Base-by-base conservation (phyloP, 2,797 vertebrate genomes). In the Parambassis ranga region DNA sequence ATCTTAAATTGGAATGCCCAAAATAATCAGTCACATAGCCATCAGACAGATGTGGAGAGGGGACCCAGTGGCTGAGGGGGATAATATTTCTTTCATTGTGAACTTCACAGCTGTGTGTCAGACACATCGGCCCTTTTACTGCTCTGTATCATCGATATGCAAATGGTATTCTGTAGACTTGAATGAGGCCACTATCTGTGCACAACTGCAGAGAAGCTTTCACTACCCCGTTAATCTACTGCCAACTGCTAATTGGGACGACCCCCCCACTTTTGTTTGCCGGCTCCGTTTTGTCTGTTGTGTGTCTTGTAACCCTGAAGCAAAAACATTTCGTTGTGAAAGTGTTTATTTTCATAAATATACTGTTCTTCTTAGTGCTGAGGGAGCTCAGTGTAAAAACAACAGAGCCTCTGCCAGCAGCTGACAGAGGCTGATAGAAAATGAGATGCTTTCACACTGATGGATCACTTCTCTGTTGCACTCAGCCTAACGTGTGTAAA, bases 61-160 rank as follows among this genome's bases (percentile, higher is more conserved):
- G 61, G 70, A 61, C 75, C 76, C 69, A 33, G 76, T 75, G 80
- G 71, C 66, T 52, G 63, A 26, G 53, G 57, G 60, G 71, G 77
- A 90, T 90, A 92, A 90, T 89, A 89, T 92, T 88, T 89, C 89
- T 90, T 92, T 93, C 84, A 91, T 87, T 63, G 35, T 11, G 66
- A 26, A 62, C 42, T 63, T 77, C 89, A 82, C 92, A 94, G 92
- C 91, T 94, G 93, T 89, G 89, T 37, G 65, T 74, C 70, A 33
- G 31, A 92, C 84, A 91, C 87, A 87, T 85, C 48, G 38, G 6
- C 56, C 57, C 83, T 83, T 85, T 90, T 80, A 91, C 75, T 47
- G 31, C 60, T 63, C 65, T 23, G 10, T 52, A 74, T 71, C 75
- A 66, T 74, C 62, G 61, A 79, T 74, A 92, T 92, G 91, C 87